Percentiles rank a stretch among this genome's conserved stretches.
Evolutionary conservation across 2,797 vertebrate species (phyloP).

Genomic region (Lepus oiostolus): DNA sequence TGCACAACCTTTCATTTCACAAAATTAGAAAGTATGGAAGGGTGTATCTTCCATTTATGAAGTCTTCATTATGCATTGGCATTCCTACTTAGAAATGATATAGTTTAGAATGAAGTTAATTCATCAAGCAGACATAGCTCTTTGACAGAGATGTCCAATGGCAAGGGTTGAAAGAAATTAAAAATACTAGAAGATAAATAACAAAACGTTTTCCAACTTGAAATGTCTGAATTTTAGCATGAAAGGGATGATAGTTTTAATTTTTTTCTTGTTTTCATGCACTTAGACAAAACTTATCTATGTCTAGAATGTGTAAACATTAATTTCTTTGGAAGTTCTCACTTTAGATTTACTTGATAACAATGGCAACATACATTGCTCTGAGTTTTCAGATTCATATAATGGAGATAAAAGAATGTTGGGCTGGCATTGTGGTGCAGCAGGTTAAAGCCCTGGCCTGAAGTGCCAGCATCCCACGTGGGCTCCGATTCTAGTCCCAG

Average conservation of each 20-base stretch:
- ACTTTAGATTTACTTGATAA: background rate
- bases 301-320: background rate
- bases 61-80: background rate
- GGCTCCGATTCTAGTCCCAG: too few relatives aligned
- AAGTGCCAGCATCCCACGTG: too few relatives aligned
- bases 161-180: background rate
- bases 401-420: background rate
- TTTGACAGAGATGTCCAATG: background rate
- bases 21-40: conserved; percentile 15
- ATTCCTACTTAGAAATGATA: background rate
- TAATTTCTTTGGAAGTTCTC: background rate
- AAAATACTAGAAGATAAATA: background rate
- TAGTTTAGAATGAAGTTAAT: background rate
- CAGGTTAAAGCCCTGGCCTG: too few relatives aligned
- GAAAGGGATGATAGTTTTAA: background rate
- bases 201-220: background rate
- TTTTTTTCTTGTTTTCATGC: background rate
- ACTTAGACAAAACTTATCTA: conserved; percentile 3
- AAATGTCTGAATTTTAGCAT: background rate
- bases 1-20: conserved; percentile 19
- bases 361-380: background rate
- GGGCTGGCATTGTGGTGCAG: too few relatives aligned
- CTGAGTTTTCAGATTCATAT: background rate
- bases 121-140: background rate
- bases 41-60: background rate